Percentiles rank a stretch among this genome's conserved stretches.
Conservation (phyloP, 2,888 invertebrate genomes). For the Lypha dubia region DNA sequence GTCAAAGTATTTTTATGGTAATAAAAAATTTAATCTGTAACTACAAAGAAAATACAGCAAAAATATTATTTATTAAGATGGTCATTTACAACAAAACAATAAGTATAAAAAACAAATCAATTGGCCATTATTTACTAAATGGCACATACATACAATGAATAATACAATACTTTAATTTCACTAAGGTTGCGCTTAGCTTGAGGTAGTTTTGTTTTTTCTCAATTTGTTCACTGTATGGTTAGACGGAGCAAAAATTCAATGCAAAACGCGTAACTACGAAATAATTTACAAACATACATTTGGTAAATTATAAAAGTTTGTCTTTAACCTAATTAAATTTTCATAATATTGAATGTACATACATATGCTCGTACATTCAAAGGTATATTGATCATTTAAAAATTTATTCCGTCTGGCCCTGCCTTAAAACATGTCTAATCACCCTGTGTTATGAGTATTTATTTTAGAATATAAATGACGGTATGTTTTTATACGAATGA, state of each 20-base stretch:
- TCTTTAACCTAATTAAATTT: no score
- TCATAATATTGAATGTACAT: no score
- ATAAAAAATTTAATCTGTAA: slow-evolving; percentile 24
- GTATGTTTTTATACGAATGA: slow-evolving; percentile 35
- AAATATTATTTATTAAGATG: not conserved
- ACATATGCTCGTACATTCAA: no score
- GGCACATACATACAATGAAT: no score
- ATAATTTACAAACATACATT: no score
- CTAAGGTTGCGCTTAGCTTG: not conserved
- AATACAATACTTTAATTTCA: not conserved
- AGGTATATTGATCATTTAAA: no score
- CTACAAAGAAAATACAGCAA: slow-evolving; percentile 4
- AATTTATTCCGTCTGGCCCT: not conserved
- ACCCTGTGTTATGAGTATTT: slow-evolving; percentile 44
- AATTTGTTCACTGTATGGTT: not conserved
- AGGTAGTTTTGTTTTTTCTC: not conserved
- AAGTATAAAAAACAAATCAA: not conserved
- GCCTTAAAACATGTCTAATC: slow-evolving; percentile 47
- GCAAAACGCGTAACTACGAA: not conserved
- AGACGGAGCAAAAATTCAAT: not conserved
- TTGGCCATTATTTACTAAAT: not conserved
- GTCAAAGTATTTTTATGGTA: slow-evolving; percentile 11
- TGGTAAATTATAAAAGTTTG: no score
- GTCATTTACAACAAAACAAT: not conserved
- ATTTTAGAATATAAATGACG: slow-evolving; percentile 39